Base-by-base conservation (phyloP, 2,888 invertebrate genomes). In the Ophion ellenae region DNA sequence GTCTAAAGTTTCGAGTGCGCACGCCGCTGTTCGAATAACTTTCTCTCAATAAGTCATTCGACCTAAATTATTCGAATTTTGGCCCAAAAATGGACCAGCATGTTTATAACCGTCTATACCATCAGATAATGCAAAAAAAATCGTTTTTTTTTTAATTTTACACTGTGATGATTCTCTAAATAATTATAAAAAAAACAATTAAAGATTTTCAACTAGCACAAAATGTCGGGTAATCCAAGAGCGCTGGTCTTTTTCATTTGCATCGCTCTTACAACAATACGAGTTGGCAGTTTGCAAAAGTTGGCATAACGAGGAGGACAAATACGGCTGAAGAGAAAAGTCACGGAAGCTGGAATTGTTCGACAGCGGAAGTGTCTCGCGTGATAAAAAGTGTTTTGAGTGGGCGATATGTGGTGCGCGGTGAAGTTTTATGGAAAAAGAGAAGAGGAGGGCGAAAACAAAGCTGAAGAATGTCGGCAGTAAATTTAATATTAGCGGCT, bases 401-500 rank as follows among this genome's bases (percentile, higher is more conserved):
- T 59, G 47, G 28, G 17, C 20, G 64, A 45, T 59, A 40, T 47
- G 69, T 59, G 59, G n/a, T 40, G 59, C 14, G 63, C 59, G 71
- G 59, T 63, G 45, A 66, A 40, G 74, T 74, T 40, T 74, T 3
- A 66, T 1, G 20, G 40, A 57, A 11, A 53, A 28, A 40, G 53
- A 20, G 2, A 14, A 57, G 57, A 24, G 57, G 6, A 11, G 10
- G 11, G 36, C 2, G 57, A 28, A 10, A 66, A 75, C 64, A 63
- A 73, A 45, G 76, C 66, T 70, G 20, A 79, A 82, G 83, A 86
- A 83, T 75, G 83, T 76, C 24, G 76, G 76, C 88, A 70, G 89
- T 87, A 87, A 87, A 88, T 87, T 88, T 89, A 89, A 89, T 88
- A 89, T 89, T 87, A 87, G 87, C 80, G 71, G 40, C 24, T 24